Conservation (phyloP, 2,888 invertebrate species). For the Xestia rhomboidea region DNA sequence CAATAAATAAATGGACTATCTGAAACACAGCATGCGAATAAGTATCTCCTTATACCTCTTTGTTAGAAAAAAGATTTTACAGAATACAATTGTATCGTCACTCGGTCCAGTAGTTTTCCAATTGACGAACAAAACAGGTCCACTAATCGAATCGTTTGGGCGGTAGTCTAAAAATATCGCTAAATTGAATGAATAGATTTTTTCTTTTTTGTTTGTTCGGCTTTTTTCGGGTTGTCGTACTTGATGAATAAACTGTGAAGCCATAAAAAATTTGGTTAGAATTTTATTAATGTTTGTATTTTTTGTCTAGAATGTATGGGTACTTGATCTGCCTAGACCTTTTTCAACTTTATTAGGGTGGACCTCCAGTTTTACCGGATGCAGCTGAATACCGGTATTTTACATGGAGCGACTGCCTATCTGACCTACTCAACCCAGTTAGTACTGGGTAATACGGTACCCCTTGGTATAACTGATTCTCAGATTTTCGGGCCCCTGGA, state of each 20-base stretch:
- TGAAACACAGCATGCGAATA: constrained; percentile 11
- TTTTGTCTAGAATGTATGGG: background rate
- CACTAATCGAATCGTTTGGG: constrained; percentile 54
- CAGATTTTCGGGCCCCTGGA: too few species aligned
- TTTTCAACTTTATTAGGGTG: too few species aligned
- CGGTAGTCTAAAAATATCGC: constrained; percentile 46
- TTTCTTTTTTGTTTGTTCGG: constrained; percentile 18
- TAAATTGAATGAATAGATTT: constrained; percentile 41
- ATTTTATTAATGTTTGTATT: background rate
- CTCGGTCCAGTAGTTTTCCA: constrained; percentile 59
- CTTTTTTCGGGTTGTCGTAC: constrained; percentile 8
- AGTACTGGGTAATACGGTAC: too few species aligned
- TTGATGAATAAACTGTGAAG: constrained; percentile 14
- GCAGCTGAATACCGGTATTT: too few species aligned
- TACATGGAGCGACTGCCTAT: too few species aligned
- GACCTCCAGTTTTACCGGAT: too few species aligned
- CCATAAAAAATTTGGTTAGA: constrained; percentile 12
- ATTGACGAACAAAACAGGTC: constrained; percentile 53
- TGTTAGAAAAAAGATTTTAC: constrained; percentile 24
- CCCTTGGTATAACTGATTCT: too few species aligned
- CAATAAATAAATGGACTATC: constrained; percentile 9
- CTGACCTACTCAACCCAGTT: too few species aligned
- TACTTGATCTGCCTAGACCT: too few species aligned
- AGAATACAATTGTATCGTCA: constrained; percentile 43
- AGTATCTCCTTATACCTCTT: constrained; percentile 17